Evolutionary conservation across 2,888 invertebrate genomes (phyloP).

Genomic region (Parochlus steinenii): DNA sequence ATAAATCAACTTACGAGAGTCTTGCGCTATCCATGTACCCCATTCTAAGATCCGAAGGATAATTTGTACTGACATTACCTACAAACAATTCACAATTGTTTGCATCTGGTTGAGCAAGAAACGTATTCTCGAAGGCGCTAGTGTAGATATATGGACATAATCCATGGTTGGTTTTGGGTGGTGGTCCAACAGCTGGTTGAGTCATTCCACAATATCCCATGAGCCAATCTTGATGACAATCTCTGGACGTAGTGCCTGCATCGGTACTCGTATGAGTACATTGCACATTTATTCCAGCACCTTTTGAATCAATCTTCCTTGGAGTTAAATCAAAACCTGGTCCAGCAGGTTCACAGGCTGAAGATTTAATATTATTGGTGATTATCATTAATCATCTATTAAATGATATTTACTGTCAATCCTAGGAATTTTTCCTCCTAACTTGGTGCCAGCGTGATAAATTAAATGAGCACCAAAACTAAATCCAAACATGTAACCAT

Average conservation of each 20-base stretch:
- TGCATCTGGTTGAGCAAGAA: conserved; percentile 18
- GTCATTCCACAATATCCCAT: conserved; percentile 19
- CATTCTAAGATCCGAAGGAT: conserved; percentile 18
- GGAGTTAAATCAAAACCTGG: conserved; percentile 7
- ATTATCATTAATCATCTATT: background rate
- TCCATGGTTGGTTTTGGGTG: conserved; percentile 18
- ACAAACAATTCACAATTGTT: conserved; percentile 15
- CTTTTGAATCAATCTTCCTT: conserved; percentile 14
- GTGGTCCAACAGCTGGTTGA: conserved; percentile 16
- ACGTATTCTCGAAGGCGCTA: conserved; percentile 17
- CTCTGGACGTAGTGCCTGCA: conserved; percentile 17
- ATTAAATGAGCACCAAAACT: conserved; percentile 28
- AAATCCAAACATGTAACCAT: conserved; percentile 27
- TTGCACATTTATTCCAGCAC: conserved; percentile 19
- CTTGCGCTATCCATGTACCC: conserved; percentile 21
- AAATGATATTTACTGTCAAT: background rate
- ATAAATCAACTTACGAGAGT: no score
- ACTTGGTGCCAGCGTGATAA: conserved; percentile 21
- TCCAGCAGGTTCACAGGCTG: conserved; percentile 4
- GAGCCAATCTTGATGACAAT: conserved; percentile 20
- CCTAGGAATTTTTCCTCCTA: conserved; percentile 16
- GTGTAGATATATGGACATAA: conserved; percentile 19
- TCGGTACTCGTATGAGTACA: conserved; percentile 19
- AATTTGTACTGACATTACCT: conserved; percentile 15
- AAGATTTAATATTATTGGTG: background rate